These are phyloP conservation scores for Cyclophora punctaria DNA, from an alignment of 2,888 invertebrate genomes.

Conservation along the genomic window DNA sequence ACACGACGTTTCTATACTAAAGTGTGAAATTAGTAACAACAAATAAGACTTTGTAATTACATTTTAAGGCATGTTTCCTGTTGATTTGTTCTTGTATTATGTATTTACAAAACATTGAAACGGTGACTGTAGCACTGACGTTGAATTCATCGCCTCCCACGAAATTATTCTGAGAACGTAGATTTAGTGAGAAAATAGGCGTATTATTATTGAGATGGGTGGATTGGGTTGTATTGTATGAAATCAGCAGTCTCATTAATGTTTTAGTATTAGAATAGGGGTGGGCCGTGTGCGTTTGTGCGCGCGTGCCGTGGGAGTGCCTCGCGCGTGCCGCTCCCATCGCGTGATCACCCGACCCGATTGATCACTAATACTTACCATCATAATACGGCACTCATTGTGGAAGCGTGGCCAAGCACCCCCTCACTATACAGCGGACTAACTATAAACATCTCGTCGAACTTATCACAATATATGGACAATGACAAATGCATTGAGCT, in stretches of 20 bases:
- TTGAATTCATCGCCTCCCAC: not conserved
- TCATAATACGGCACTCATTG: conserved; percentile 40
- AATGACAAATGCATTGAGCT: no score
- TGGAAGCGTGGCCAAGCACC: conserved; percentile 43
- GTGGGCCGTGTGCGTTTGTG: conserved; percentile 27
- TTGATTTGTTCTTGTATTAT: conserved; percentile 6
- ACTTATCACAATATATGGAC: conserved; percentile 3
- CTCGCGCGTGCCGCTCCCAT: conserved; percentile 72
- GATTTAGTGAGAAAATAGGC: no score
- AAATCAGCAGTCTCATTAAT: conserved; percentile 32
- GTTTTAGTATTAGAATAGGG: conserved; percentile 32
- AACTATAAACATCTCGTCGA: conserved; percentile 11
- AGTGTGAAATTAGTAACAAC: conserved; percentile 49
- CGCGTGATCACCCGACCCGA: conserved; percentile 51
- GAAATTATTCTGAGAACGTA: not conserved
- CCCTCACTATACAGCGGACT: conserved; percentile 31
- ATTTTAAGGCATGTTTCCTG: conserved; percentile 14
- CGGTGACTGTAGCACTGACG: no score
- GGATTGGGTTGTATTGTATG: conserved; percentile 3
- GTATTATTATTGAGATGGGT: not conserved
- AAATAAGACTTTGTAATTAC: conserved; percentile 27
- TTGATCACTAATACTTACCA: conserved; percentile 51
- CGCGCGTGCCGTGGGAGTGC: conserved; percentile 71
- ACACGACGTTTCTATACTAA: conserved; percentile 25
- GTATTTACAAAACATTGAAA: not conserved